A percentile compares a stretch with the other conserved stretches of the same genome.
Evolutionary conservation across 37 sponge, comb jelly and placozoan species (phyloP).

Genomic region (Geodia barretti): DNA sequence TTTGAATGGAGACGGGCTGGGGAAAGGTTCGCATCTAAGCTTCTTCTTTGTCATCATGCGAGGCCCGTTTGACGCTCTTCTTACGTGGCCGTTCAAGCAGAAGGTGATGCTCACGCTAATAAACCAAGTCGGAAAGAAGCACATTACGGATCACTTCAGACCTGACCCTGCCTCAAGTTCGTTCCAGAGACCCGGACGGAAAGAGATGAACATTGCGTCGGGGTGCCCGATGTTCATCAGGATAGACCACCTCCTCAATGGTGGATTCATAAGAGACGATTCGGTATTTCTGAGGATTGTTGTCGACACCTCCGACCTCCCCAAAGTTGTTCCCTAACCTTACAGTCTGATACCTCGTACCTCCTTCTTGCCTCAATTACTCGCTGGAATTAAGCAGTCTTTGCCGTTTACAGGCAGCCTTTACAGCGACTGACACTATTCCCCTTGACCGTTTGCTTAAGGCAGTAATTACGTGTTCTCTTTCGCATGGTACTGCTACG

Average conservation of each 20-base stretch:
- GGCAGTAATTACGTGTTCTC: neutral
- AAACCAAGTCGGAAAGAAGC: slow-evolving; percentile 55
- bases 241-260: slow-evolving; percentile 36
- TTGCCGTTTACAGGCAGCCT: neutral
- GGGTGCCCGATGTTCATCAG: slow-evolving; percentile 75
- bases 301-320: slow-evolving; percentile 41
- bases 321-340: slow-evolving; percentile 1
- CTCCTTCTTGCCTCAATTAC: neutral
- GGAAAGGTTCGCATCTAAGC: slow-evolving; percentile 67
- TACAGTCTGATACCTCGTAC: no score
- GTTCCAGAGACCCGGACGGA: slow-evolving; percentile 65
- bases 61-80: slow-evolving; percentile 66
- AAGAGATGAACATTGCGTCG: slow-evolving; percentile 82
- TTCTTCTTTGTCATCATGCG: slow-evolving; percentile 82
- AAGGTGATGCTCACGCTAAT: slow-evolving; percentile 69
- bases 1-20: slow-evolving; percentile 77
- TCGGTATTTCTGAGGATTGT: slow-evolving; percentile 53
- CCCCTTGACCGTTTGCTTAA: neutral
- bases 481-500: no score
- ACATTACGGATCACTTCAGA: slow-evolving; percentile 60
- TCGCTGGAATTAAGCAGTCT: neutral
- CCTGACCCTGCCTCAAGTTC: slow-evolving; percentile 67
- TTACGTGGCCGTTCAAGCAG: slow-evolving; percentile 79
- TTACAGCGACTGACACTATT: neutral
- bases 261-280: slow-evolving; percentile 72